Base-by-base conservation (phyloP, 2,797 vertebrate species). In the Anolis apletophallus region DNA sequence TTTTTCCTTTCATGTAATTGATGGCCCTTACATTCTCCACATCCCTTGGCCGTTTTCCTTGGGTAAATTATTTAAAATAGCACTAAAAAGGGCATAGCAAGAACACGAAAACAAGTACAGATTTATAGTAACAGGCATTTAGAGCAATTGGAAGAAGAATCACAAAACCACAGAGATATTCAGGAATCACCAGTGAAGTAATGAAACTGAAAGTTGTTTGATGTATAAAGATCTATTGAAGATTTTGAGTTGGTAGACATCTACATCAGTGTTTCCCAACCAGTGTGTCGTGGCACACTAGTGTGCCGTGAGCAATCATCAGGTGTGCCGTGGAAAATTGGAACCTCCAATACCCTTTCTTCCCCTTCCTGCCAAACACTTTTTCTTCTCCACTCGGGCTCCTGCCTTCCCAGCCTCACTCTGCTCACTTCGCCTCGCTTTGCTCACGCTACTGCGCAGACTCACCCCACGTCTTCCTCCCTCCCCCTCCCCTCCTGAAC, bases 161-260 rank as follows among this genome's bases (percentile, higher is more conserved):
- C 6, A 82, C n/a, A 69, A 81, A 81, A 69, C 29, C 64, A 69
- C 64, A 82, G 40, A 71, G 54, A 54, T 36, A 19, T 82, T 72
- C 80, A 13, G 21, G 12, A 81, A 19, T 21, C 55, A 21, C 69
- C 68, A 36, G 52, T 26, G 32, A 9, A 82, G 80, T 34, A 55
- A 55, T 72, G 32, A 72, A 52, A 72, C 19, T 82, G 64, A 32
- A 55, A 72, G 32, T n/a, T 2, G 36, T 82, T 82, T 72, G 8
- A 82, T 7, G 71, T 36, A 7, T 32, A 54, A 52, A 54, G 50
- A 32, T 34, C 19, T 57, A 26, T 19, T 55, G 67, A 81, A 71
- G n/a, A 14, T 36, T 82, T 71, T 13, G 17, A 64, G 23, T 64
- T 3, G 14, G 57, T 59, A 19, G 57, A 17, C 78, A 34, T 80